Evolutionary conservation across 2,888 invertebrate genomes (phyloP).

Genomic region (Alcis repandata): DNA sequence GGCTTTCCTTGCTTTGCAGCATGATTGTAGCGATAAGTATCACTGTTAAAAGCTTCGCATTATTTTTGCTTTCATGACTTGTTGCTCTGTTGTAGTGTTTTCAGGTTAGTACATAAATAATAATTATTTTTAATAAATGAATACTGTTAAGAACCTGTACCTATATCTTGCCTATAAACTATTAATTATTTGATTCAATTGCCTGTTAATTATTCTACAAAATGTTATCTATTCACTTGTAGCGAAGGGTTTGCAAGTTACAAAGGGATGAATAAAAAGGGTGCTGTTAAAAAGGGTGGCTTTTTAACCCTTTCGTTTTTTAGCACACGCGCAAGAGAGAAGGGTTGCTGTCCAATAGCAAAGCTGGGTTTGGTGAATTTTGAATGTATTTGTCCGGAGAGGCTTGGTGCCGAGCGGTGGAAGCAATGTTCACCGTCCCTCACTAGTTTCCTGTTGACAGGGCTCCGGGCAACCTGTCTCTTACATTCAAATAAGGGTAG

Average conservation of each 20-base stretch:
- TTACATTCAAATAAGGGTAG: constrained; percentile 51
- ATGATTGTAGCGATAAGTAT: no score
- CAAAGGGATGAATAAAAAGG: constrained; percentile 65
- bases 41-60: no score
- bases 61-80: no score
- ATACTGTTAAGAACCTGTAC: neutral
- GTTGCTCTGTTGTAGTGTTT: neutral
- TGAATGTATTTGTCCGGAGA: constrained; percentile 75
- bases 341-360: constrained; percentile 78
- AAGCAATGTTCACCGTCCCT: constrained; percentile 55
- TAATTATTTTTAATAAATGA: no score
- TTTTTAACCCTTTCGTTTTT: constrained; percentile 83
- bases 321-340: constrained; percentile 84
- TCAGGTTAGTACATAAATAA: neutral
- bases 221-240: neutral
- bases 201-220: neutral
- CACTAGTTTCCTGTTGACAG: constrained; percentile 66
- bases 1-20: no score
- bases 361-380: constrained; percentile 68
- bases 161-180: neutral
- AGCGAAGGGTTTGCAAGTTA: constrained; percentile 52
- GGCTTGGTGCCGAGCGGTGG: constrained; percentile 57
- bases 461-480: constrained; percentile 63
- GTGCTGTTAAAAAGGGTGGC: constrained; percentile 74
- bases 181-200: no score